These are phyloP conservation scores for Clytia hemisphaerica DNA, from an alignment of 30 jellyfish, hydroid and myxozoan genomes.

Conservation along the genomic window DNA sequence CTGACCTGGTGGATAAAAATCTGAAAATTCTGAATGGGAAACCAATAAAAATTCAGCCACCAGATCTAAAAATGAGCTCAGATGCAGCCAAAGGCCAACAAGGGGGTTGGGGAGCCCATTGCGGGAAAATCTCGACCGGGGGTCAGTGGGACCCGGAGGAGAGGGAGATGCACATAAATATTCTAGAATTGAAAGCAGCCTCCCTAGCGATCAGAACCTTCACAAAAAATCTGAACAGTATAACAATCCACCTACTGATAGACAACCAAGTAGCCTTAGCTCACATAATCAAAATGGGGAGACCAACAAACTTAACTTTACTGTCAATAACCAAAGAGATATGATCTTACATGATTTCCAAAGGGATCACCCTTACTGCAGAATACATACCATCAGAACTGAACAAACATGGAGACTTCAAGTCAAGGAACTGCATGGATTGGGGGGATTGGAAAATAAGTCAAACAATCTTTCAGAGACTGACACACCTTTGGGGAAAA, in stretches of 20 bases:
- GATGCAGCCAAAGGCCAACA: constrained; percentile 3
- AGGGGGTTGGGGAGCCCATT: constrained; percentile 24
- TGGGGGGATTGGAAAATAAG: constrained; percentile 11
- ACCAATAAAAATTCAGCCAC: constrained; percentile 4
- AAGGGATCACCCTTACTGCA: constrained; percentile 17
- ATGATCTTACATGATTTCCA: constrained; percentile 2
- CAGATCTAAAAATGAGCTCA: constrained; percentile 9
- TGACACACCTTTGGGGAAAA: constrained; percentile 4
- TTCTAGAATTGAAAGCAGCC: too few relatives aligned
- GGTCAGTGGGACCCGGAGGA: constrained; percentile 7
- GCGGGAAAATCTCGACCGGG: constrained; percentile 4
- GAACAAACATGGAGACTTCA: constrained; percentile 5
- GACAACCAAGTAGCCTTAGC: constrained; percentile 6
- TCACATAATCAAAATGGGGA: too few relatives aligned
- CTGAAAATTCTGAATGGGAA: neutral
- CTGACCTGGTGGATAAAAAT: constrained; percentile 11
- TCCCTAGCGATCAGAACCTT: constrained; percentile 3
- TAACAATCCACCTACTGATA: constrained; percentile 7
- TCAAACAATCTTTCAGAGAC: neutral
- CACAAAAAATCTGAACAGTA: neutral
- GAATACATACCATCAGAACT: too few relatives aligned
- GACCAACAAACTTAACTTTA: neutral
- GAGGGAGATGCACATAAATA: constrained; percentile 16
- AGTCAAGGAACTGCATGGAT: constrained; percentile 13
- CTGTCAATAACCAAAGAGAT: constrained; percentile 11